phyloP scores from a whole-genome alignment of 2,113 vertebrate genomes.

The Dicerorhinus sumatrensis region DNA sequence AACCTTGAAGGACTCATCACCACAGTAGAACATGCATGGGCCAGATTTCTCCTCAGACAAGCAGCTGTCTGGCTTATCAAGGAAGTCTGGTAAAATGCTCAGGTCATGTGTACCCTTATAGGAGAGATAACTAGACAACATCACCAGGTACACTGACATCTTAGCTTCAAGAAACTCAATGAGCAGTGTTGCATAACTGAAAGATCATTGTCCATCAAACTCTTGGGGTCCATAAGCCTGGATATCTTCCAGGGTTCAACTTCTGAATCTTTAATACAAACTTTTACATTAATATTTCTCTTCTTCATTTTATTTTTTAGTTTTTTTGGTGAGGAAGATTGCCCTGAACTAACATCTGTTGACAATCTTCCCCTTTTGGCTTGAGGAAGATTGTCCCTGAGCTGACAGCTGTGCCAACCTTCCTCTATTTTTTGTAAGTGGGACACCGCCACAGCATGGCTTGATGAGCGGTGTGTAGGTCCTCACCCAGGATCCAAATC shows the following conservation, averaged over 20 bases:
- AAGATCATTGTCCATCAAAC: neutral
- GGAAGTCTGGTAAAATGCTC: neutral
- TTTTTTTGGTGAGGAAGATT: too few species aligned
- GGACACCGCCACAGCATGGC: too few species aligned
- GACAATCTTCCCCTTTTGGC: too few species aligned
- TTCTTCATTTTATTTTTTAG: neutral
- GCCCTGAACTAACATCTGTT: too few species aligned
- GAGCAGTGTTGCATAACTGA: neutral
- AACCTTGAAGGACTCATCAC: neutral
- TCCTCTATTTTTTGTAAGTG: too few species aligned
- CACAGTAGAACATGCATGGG: too few species aligned
- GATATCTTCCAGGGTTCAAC: neutral
- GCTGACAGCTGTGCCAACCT: too few species aligned
- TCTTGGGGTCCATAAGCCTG: neutral
- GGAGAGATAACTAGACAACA: neutral
- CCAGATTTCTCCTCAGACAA: neutral
- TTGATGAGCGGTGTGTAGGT: too few species aligned
- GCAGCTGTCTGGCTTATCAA: neutral
- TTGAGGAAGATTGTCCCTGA: too few species aligned
- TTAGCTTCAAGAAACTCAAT: neutral
- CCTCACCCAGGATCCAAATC: too few species aligned
- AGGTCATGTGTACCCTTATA: neutral
- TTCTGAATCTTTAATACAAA: neutral
- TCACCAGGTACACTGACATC: neutral
- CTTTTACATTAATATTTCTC: neutral